Percentiles rank a stretch among this genome's conserved stretches.
Evolutionary conservation across 1,140 invertebrate genomes (phyloP).

Genomic region (Cyrtorhinus lividipennis): DNA sequence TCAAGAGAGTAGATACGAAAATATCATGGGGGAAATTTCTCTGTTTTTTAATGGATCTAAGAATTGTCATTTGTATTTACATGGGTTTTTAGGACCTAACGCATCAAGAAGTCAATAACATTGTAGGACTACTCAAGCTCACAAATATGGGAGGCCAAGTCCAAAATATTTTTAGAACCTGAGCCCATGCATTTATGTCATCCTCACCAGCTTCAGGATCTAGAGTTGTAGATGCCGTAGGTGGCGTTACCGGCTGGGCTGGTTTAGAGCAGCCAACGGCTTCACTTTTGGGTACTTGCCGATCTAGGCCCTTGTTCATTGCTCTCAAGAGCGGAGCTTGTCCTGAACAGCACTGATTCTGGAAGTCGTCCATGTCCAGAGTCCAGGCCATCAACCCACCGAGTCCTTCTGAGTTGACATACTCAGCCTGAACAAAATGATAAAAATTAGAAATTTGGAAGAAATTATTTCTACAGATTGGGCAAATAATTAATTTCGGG

Average conservation of each 20-base stretch:
- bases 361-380: constrained; percentile 79
- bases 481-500: background rate
- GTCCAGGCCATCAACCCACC: constrained; percentile 81
- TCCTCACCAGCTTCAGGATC: constrained; percentile 27
- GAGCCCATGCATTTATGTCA: too few relatives aligned
- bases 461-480: too few relatives aligned
- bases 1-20: too few relatives aligned
- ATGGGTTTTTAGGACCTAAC: too few relatives aligned
- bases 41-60: too few relatives aligned
- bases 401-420: constrained; percentile 49
- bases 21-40: too few relatives aligned
- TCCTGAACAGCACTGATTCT: constrained; percentile 54
- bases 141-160: too few relatives aligned
- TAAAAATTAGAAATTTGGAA: too few relatives aligned
- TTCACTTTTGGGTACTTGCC: constrained; percentile 30
- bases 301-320: constrained; percentile 54
- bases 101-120: too few relatives aligned
- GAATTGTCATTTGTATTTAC: too few relatives aligned
- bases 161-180: too few relatives aligned
- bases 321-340: constrained; percentile 61
- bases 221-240: constrained; percentile 48
- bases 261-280: constrained; percentile 47
- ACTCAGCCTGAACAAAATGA: constrained; percentile 50
- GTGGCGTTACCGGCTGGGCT: constrained; percentile 47
- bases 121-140: too few relatives aligned